Percentiles rank a stretch among this genome's conserved stretches.
Evolutionary conservation across 2,113 vertebrate genomes (phyloP).

Genomic region (Sarotherodon lohbergeri): DNA sequence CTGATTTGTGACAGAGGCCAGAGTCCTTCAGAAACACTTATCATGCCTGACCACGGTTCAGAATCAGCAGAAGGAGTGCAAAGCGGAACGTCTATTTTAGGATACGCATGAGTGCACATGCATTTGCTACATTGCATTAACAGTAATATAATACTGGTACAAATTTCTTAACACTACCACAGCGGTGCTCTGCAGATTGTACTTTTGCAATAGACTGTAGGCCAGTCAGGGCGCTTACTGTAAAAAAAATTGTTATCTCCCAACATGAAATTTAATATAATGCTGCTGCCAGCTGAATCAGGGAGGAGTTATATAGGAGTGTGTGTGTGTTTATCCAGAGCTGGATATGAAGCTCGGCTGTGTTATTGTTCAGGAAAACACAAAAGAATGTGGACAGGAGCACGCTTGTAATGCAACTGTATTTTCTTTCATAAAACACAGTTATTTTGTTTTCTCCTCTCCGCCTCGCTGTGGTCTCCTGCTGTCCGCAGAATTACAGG

Average conservation of each 20-base stretch:
- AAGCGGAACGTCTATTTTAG: conserved; percentile 36
- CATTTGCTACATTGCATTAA: not conserved
- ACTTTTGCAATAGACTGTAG: not conserved
- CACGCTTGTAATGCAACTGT: not conserved
- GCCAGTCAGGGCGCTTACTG: not conserved
- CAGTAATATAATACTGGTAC: not conserved
- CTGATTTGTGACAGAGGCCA: not conserved
- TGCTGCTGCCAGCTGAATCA: not conserved
- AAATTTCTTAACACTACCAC: not conserved
- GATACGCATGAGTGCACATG: not conserved
- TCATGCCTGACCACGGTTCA: not conserved
- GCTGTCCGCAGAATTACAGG: not conserved
- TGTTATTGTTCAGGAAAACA: not conserved
- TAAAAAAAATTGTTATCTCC: not conserved
- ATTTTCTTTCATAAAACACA: not conserved
- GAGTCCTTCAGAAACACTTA: not conserved
- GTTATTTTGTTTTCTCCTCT: not conserved
- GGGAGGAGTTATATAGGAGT: not conserved
- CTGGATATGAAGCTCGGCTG: not conserved
- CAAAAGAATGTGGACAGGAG: not conserved
- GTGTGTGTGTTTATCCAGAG: not conserved
- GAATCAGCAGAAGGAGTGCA: not conserved
- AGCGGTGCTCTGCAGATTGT: not conserved
- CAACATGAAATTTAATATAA: not conserved
- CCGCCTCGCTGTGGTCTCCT: not conserved